phyloP scores from a whole-genome alignment of 92 coral and sea anemone genomes.

The Porites evermanni region DNA sequence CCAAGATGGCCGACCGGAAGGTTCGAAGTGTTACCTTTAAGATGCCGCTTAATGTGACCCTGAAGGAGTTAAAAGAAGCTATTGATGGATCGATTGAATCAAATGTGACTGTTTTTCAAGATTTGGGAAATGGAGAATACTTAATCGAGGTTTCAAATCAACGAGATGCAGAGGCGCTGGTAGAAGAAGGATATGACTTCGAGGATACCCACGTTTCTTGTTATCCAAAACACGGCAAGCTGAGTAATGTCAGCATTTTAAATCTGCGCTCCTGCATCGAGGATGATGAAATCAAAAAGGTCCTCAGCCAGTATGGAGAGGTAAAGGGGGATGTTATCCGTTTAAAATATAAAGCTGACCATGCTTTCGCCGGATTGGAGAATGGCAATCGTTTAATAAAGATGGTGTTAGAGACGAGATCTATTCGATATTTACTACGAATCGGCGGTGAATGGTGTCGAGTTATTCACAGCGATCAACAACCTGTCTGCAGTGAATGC shows the following conservation, averaged over 20 bases:
- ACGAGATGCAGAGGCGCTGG: neutral
- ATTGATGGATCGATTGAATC: neutral
- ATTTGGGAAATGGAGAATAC: neutral
- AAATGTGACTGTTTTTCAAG: neutral
- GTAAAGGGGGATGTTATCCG: constrained; percentile 7
- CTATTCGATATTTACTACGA: constrained; percentile 3
- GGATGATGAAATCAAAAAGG: neutral
- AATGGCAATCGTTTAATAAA: constrained; percentile 35
- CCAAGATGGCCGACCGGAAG: constrained; percentile 20
- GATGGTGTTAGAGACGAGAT: neutral
- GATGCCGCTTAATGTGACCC: neutral
- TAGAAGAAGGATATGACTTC: constrained; percentile 9
- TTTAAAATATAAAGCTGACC: constrained; percentile 12
- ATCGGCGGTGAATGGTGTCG: constrained; percentile 17
- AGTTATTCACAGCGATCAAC: constrained; percentile 4
- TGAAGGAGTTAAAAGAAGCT: neutral
- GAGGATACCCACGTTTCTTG: neutral
- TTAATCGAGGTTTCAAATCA: neutral
- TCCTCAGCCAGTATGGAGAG: constrained; percentile 1
- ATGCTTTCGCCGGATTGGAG: constrained; percentile 5
- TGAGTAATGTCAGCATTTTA: neutral
- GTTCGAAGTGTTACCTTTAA: constrained; percentile 10
- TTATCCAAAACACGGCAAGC: neutral
- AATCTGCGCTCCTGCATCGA: neutral
- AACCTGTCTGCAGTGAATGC: neutral